phyloP scores from a whole-genome alignment of 2,797 vertebrate genomes.

The Sebastes dallii region DNA sequence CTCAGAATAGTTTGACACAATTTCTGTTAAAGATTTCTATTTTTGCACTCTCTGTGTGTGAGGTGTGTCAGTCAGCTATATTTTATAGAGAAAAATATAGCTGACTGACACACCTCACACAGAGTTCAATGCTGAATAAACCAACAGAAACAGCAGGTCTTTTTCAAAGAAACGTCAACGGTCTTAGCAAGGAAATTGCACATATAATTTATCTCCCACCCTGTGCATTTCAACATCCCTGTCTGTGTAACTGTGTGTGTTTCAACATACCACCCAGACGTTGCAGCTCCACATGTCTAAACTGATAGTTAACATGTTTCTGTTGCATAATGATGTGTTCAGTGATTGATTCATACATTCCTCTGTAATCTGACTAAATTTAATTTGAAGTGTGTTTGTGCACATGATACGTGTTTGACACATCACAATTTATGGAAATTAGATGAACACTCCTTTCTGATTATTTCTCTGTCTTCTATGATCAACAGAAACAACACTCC shows the following conservation, averaged over 20 bases:
- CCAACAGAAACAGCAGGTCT: background rate
- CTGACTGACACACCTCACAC: no score
- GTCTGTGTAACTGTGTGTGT: constrained; percentile 17
- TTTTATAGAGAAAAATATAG: background rate
- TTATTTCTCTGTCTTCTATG: background rate
- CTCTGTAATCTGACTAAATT: background rate
- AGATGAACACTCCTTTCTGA: background rate
- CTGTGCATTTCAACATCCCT: constrained; percentile 39
- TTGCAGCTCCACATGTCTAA: constrained; percentile 38
- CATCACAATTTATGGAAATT: background rate
- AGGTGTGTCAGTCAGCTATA: background rate
- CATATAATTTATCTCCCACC: background rate
- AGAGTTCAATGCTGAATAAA: no score
- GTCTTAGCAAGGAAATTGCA: constrained; percentile 30
- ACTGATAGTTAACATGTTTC: constrained; percentile 32
- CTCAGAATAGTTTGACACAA: background rate
- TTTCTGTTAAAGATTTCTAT: background rate
- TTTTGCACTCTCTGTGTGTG: no score
- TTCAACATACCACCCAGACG: constrained; percentile 40
- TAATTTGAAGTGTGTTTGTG: background rate
- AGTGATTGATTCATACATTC: constrained; percentile 2
- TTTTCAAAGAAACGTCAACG: constrained; percentile 3
- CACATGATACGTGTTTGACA: background rate
- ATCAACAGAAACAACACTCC: background rate
- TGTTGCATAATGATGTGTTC: constrained; percentile 16